A percentile compares a stretch with the other conserved stretches of the same genome.
Conservation (phyloP, 2,113 vertebrate species). For the Ibidorhyncha struthersii region DNA sequence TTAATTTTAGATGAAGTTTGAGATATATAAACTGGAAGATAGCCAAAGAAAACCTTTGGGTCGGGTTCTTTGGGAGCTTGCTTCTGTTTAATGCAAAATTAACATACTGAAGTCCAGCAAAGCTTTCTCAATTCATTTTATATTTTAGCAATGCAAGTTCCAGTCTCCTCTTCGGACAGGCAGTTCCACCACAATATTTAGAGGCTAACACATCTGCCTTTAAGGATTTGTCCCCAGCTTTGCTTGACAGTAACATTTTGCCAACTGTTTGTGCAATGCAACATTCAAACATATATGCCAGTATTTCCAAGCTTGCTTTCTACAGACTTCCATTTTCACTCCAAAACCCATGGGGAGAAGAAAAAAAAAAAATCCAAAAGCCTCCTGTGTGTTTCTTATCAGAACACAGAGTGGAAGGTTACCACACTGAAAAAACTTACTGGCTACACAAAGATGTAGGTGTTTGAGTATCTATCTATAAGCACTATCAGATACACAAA, state of each 20-base stretch:
- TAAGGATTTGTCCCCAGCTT: background rate
- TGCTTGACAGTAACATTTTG: background rate
- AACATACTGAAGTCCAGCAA: background rate
- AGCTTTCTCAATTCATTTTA: background rate
- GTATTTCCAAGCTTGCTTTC: background rate
- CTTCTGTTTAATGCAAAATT: background rate
- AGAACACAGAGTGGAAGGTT: background rate
- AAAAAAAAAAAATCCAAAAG: background rate
- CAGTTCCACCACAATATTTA: background rate
- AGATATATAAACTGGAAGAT: background rate
- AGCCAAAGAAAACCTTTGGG: background rate
- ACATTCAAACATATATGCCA: accelerated
- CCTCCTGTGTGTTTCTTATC: background rate
- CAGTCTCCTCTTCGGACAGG: background rate
- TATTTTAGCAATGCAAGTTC: background rate
- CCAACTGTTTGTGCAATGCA: background rate
- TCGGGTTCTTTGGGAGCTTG: background rate
- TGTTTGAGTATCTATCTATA: background rate
- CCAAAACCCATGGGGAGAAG: background rate
- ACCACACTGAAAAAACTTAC: background rate
- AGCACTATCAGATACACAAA: background rate
- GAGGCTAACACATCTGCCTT: background rate
- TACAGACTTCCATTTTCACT: background rate
- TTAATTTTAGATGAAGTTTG: constrained; percentile 25
- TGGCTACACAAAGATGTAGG: background rate